Conservation (phyloP, 2,888 invertebrate genomes). For the Scrobipalpa atriplicella region DNA sequence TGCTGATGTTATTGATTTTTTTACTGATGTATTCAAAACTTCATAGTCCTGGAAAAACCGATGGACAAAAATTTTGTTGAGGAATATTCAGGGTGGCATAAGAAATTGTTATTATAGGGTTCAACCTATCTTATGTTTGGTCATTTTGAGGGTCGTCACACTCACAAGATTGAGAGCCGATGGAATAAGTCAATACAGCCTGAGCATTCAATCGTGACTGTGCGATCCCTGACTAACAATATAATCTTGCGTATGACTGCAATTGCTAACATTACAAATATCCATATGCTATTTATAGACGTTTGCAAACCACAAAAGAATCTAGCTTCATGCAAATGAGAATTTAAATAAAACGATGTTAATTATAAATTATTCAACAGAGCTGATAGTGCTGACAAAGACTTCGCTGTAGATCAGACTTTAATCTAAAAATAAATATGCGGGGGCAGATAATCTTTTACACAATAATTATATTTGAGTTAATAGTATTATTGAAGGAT, state of each 20-base stretch:
- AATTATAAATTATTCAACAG: slow-evolving; percentile 8
- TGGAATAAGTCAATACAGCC: slow-evolving; percentile 11
- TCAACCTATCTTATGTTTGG: not conserved
- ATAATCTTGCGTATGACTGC: slow-evolving; percentile 5
- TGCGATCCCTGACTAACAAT: slow-evolving; percentile 17
- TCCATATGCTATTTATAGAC: slow-evolving; percentile 5
- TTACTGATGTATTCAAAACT: not conserved
- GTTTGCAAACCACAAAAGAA: slow-evolving; percentile 20
- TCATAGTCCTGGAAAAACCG: not conserved
- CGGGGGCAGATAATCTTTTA: not conserved
- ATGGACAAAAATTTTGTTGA: not conserved
- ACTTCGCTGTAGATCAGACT: not conserved
- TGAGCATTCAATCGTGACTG: slow-evolving; percentile 17
- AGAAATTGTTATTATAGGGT: slow-evolving; percentile 10
- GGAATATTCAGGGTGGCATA: slow-evolving; percentile 1
- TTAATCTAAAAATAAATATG: slow-evolving; percentile 13
- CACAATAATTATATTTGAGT: not conserved
- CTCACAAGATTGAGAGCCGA: slow-evolving; percentile 6
- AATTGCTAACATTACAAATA: not conserved
- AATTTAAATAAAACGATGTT: slow-evolving; percentile 10
- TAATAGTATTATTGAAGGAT: not conserved
- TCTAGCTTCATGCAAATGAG: slow-evolving; percentile 16
- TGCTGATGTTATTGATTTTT: not conserved
- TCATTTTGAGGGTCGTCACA: not conserved
- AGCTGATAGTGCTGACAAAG: not conserved